These are phyloP conservation scores for Heloderma charlesbogerti DNA, from an alignment of 2,113 vertebrate genomes.

Conservation along the genomic window DNA sequence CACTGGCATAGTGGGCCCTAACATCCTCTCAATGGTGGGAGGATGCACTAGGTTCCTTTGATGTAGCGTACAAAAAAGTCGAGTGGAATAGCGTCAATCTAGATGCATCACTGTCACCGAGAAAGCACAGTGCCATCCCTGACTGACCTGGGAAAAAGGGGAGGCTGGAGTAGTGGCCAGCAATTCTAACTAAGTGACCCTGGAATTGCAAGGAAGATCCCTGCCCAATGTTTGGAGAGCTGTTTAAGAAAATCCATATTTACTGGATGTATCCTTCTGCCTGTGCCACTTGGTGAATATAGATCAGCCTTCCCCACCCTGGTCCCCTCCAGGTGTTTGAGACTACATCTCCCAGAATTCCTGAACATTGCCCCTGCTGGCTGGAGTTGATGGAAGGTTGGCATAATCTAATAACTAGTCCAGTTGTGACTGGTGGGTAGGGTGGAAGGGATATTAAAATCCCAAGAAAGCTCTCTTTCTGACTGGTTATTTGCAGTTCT, in stretches of 20 bases:
- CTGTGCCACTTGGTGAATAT: background rate
- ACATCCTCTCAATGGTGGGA: background rate
- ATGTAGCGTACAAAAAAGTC: background rate
- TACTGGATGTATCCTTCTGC: background rate
- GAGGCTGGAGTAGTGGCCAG: background rate
- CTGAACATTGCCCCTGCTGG: no score
- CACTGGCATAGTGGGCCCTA: no score
- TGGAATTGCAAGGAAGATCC: background rate
- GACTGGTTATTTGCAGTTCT: constrained; percentile 71
- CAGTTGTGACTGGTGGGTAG: constrained; percentile 19
- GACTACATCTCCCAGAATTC: background rate
- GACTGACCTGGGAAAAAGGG: background rate
- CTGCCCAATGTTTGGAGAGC: background rate
- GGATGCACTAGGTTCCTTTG: background rate
- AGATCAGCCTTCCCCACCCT: background rate
- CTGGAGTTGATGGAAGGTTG: background rate
- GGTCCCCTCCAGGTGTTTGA: background rate
- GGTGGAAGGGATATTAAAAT: background rate
- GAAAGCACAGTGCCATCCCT: background rate
- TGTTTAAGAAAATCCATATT: background rate
- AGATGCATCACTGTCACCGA: background rate
- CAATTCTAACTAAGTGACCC: background rate
- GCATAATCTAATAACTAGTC: background rate
- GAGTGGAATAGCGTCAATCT: background rate
- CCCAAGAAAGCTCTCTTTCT: constrained; percentile 46